A percentile compares a stretch with the other conserved stretches of the same genome.
Conservation (phyloP, 2,888 invertebrate genomes). For the Plemyria rubiginata region DNA sequence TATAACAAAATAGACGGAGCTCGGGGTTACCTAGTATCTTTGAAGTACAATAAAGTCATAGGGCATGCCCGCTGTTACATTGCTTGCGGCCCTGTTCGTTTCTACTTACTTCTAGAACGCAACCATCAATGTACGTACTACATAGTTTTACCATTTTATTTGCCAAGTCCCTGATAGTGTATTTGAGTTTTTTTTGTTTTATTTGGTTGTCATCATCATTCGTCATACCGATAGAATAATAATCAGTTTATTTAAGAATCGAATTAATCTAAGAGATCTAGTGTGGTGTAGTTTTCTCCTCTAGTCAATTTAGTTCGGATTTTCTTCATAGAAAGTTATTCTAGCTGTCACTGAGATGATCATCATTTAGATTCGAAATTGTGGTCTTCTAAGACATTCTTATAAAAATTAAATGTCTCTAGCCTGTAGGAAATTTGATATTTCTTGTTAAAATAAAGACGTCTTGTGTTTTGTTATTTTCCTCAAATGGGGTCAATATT, state of each 20-base stretch:
- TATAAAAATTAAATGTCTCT: not conserved
- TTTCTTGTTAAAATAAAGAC: not conserved
- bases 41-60: conserved; percentile 37
- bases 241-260: conserved; percentile 18
- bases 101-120: conserved; percentile 42
- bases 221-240: conserved; percentile 26
- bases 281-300: conserved; percentile 22
- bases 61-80: conserved; percentile 54
- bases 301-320: conserved; percentile 9
- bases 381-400: conserved; percentile 7
- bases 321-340: conserved; percentile 23
- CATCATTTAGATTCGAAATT: not conserved
- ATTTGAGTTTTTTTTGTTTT: conserved; percentile 31
- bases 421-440: not conserved
- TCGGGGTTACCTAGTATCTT: conserved; percentile 38
- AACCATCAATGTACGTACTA: conserved; percentile 52
- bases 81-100: conserved; percentile 54
- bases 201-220: conserved; percentile 34
- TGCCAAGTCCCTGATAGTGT: conserved; percentile 40
- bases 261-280: conserved; percentile 19
- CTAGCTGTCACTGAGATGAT: conserved; percentile 14
- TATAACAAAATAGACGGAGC: conserved; percentile 41
- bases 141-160: conserved; percentile 49
- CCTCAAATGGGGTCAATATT: not conserved
- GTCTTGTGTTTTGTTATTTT: not conserved